These are phyloP conservation scores for Ormyrus labotus DNA, from an alignment of 2,888 invertebrate genomes.

Conservation along the genomic window DNA sequence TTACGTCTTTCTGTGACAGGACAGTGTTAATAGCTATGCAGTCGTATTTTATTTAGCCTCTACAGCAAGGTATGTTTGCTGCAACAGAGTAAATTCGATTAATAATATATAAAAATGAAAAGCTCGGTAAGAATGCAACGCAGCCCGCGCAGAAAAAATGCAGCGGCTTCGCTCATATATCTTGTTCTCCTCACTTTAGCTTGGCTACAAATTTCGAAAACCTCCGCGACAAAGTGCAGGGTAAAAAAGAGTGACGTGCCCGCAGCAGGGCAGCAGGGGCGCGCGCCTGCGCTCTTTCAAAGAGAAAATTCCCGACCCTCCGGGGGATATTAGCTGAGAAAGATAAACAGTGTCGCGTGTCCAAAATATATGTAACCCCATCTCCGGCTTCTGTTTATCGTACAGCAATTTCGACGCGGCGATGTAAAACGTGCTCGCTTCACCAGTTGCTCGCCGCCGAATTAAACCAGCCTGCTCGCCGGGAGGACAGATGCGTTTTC, in stretches of 20 bases:
- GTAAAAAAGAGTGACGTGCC: neutral
- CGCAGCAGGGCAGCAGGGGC: neutral
- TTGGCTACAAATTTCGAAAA: conserved; percentile 22
- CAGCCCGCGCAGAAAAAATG: neutral
- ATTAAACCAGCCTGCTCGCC: too few species aligned
- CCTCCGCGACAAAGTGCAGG: conserved; percentile 2
- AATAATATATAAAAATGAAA: too few species aligned
- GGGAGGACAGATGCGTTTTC: too few species aligned
- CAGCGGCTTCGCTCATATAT: conserved; percentile 8
- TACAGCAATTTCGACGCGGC: conserved; percentile 54
- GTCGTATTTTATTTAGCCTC: too few species aligned
- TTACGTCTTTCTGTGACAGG: too few species aligned
- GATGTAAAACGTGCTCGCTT: too few species aligned
- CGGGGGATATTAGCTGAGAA: conserved; percentile 61
- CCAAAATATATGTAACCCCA: conserved; percentile 51
- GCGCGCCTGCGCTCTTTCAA: conserved; percentile 40
- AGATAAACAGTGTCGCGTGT: conserved; percentile 68
- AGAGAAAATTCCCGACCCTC: conserved; percentile 40
- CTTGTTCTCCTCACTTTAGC: neutral
- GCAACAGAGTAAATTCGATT: too few species aligned
- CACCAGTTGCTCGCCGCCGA: too few species aligned
- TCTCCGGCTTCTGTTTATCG: conserved; percentile 54
- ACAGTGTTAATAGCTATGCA: too few species aligned
- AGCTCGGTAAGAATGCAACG: too few species aligned
- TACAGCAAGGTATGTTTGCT: too few species aligned